Base-by-base conservation (phyloP, 2,113 vertebrate species). In the Anoura caudifer region DNA sequence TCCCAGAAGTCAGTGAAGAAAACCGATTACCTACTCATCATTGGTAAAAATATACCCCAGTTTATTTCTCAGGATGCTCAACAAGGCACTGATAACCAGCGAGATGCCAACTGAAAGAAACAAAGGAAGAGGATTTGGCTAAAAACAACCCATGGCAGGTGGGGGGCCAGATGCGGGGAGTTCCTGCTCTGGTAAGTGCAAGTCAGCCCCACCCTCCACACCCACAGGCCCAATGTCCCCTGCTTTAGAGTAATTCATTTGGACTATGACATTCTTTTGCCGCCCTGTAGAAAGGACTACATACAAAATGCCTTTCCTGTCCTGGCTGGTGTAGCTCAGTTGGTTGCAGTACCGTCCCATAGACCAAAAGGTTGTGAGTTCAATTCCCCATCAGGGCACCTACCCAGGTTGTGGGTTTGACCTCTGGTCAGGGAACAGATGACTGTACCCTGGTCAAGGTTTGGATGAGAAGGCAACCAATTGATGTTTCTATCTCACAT, bases 31-130 rank as follows among this genome's bases (percentile, higher is more conserved):
- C 98, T 98, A 99, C 99, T 97, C 88, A 47, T 99, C 99, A 0
- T 38, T 92, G 41, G 99, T 99, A 88, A 99, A 99, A 63, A 99
- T 96, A 52, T 97, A 98, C 15, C 99, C 99, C 91, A 99, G 98
- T 47, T 99, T 79, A 0, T 98, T 94, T 98, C 98, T 99, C 0
- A 98, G 81, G 28, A 98, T 75, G 0, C 91, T 97, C 45, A 99
- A 90, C 41, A 99, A 20, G 14, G 95, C 1, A 20, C 75, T 54
- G 54, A 86, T 50, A 1, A 65, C 43, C 52, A 97, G 22, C 2
- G 81, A 70, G n/a, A 59, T 79, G 50, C 79, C 92, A 1, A 88
- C 97, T 92, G 87, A 22, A 89, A 87, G 56, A 92, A 76, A 87
- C 20, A 22, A 47, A 43, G 36, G 50, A 43, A 38, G 26, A 7